These are phyloP conservation scores for Coptodon bakossiorum DNA, from an alignment of 2,113 vertebrate genomes.

Conservation along the genomic window DNA sequence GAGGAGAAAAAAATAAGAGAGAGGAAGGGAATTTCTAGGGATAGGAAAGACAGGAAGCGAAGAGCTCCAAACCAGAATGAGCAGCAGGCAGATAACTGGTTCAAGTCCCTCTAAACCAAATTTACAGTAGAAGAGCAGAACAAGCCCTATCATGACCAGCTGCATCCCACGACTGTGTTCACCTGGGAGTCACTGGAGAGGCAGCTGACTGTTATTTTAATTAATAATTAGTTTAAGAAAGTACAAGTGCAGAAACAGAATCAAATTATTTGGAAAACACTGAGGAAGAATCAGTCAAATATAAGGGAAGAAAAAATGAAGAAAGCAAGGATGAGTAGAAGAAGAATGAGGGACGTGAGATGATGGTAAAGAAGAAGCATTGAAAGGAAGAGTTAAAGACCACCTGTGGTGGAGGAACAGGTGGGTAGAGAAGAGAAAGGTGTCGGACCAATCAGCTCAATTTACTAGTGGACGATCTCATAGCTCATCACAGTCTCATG, in stretches of 20 bases:
- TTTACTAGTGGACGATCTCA: neutral
- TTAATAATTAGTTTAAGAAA: neutral
- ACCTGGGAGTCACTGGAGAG: neutral
- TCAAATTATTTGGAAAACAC: rapidly evolving
- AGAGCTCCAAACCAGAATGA: neutral
- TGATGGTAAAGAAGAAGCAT: neutral
- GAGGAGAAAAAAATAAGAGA: neutral
- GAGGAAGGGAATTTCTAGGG: rapidly evolving
- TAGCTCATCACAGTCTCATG: neutral
- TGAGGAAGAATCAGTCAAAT: neutral
- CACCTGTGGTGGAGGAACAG: neutral
- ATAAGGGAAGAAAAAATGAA: neutral
- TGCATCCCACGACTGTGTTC: neutral
- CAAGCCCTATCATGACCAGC: rapidly evolving
- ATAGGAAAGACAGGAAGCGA: neutral
- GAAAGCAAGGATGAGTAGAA: neutral
- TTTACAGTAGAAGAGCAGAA: neutral
- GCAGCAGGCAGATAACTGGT: neutral
- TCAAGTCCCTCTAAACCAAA: neutral
- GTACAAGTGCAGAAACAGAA: neutral
- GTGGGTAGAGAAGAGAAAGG: neutral
- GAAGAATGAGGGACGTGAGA: neutral
- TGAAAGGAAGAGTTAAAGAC: neutral
- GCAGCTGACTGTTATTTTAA: neutral
- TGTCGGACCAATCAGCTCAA: neutral